A percentile compares a stretch with the other conserved stretches of the same genome.
Evolutionary conservation across 2,888 invertebrate species (phyloP).

Genomic region (Xanthorhoe spadicearia): DNA sequence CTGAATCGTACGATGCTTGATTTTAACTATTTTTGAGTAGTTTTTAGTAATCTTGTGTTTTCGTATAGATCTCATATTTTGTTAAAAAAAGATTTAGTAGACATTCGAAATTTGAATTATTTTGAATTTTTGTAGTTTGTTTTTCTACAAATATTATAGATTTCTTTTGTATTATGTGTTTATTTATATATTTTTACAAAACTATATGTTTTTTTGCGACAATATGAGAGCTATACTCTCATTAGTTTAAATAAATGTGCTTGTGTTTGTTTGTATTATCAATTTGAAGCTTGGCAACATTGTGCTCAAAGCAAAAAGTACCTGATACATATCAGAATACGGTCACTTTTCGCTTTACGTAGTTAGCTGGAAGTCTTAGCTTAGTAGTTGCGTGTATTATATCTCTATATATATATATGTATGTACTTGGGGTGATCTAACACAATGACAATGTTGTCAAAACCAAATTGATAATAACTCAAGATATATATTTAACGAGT

Average conservation of each 20-base stretch:
- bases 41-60: conserved; percentile 3
- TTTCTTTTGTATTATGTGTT: conserved; percentile 11
- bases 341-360: conserved; percentile 76
- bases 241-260: conserved; percentile 59
- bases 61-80: conserved; percentile 27
- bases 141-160: neutral
- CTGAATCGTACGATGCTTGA: neutral
- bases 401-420: conserved; percentile 58
- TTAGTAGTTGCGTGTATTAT: conserved; percentile 76
- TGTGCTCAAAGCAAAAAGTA: conserved; percentile 82
- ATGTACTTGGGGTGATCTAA: conserved; percentile 54
- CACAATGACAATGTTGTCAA: conserved; percentile 80
- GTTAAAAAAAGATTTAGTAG: neutral
- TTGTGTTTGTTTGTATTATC: conserved; percentile 84
- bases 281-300: conserved; percentile 85
- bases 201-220: conserved; percentile 34
- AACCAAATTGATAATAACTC: conserved; percentile 81
- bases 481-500: conserved; percentile 47
- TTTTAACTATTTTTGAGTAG: neutral
- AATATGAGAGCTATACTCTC: conserved; percentile 48
- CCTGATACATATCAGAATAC: conserved; percentile 47
- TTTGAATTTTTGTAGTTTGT: neutral
- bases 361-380: conserved; percentile 74
- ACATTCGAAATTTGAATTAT: neutral
- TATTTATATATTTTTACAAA: neutral